Base-by-base conservation (phyloP, 2,113 vertebrate genomes). In the Megaleporinus macrocephalus region DNA sequence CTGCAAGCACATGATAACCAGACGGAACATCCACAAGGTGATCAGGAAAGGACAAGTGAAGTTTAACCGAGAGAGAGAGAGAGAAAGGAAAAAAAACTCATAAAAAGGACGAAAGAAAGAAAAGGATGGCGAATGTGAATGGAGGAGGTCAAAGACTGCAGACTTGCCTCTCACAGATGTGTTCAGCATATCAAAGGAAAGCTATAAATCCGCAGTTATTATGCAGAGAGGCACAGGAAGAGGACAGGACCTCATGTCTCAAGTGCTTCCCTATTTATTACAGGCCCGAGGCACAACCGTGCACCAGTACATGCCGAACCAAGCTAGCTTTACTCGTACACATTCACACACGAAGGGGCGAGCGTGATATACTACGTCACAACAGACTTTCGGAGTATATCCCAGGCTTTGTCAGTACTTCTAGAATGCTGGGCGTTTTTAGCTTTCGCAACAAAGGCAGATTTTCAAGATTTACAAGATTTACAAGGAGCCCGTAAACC, bases 151-250 rank as follows among this genome's bases (percentile, higher is more conserved):
- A 77, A 51, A 69, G 16, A 71, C 74, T 62, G 51, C 55, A 61
- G 26, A 27, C 36, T n/a, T 59, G 57, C 65, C 61, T 76, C 76
- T 77, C 33, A 49, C 59, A 41, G 63, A 68, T 68, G 61, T 77
- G 65, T 51, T 82, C 80, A 76, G 55, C 66, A 77, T 77, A 77
- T 82, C 74, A 83, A 83, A 78, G 29, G 66, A 63, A 24, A 44
- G 55, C 33, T 29, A 72, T 66, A 72, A 83, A 83, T 61, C 63
- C 33, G 0, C 36, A 36, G 61, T 71, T 77, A 83, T 83, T 63
- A 83, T 62, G 81, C 74, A 62, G 73, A 82, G 16, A 33, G 49
- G 33, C 66, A 14, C 66, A 83, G 53, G 81, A 18, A 72, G 66
- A 49, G 74, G 66, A 59, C 9, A n/a, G 47, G 51, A 29, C 65